Evolutionary conservation across 2,888 invertebrate genomes (phyloP).

Genomic region (Stratiomys singularior): DNA sequence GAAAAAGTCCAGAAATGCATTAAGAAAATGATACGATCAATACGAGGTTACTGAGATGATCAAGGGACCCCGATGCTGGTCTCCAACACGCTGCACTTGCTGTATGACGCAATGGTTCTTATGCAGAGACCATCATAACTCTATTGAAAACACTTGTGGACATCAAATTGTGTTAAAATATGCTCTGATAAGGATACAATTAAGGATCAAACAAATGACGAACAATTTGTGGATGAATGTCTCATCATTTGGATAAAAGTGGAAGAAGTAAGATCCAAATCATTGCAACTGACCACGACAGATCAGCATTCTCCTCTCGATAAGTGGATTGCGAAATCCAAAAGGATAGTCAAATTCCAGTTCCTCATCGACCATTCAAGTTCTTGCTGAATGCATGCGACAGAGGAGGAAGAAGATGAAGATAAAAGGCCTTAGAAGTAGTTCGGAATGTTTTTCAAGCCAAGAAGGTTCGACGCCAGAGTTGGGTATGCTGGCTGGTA

Average conservation of each 20-base stretch:
- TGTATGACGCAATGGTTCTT: neutral
- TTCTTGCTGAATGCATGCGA: no score
- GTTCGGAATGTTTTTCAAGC: neutral
- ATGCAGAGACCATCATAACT: no score
- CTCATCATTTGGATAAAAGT: no score
- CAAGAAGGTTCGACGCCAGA: slow-evolving; percentile 20
- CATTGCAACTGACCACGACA: neutral
- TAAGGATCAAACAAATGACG: neutral
- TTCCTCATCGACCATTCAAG: no score
- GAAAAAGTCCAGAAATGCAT: slow-evolving; percentile 33
- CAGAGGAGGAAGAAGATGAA: slow-evolving; percentile 1
- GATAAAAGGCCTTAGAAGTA: slow-evolving; percentile 12
- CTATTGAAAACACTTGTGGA: no score
- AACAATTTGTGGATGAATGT: neutral
- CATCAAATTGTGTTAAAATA: neutral
- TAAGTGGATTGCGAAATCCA: neutral
- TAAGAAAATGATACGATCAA: slow-evolving; percentile 37
- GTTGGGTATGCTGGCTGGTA: slow-evolving; percentile 13
- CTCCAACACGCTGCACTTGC: neutral
- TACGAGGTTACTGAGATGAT: slow-evolving; percentile 9
- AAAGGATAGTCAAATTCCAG: no score
- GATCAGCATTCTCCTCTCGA: neutral
- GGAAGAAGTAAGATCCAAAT: neutral
- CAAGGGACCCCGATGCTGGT: slow-evolving; percentile 25
- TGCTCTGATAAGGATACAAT: neutral